Base-by-base conservation (phyloP, 2,888 invertebrate species). In the Ornithoptera priamus region DNA sequence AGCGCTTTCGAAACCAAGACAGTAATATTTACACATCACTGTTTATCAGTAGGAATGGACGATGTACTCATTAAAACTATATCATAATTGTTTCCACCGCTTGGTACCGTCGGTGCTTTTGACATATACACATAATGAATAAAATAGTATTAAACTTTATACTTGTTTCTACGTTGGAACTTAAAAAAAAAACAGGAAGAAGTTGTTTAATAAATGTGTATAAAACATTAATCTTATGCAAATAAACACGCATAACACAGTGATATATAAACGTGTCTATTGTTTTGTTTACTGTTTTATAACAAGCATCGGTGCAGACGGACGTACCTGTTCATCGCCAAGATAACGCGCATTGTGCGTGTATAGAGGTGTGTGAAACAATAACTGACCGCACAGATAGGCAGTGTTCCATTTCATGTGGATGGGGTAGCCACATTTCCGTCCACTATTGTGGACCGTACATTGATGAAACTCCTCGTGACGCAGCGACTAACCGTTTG, bases 311-410 rank as follows among this genome's bases (percentile, higher is more conserved):
- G 59, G 60, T 61, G 39, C 60, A 17, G 20, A 65, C 57, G 20
- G 61, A 17, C 60, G 46, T 61, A 62, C 56, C 62, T 69, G 59
- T 68, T 58, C 46, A 15, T 20, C 39, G 62, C 57, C 46, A 69
- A 65, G 65, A 62, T 69, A 66, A 63, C 60, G 24, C n/a, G 62
- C 66, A 63, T 61, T 64, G 67, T 67, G 56, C 39, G 46, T 53
- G 62, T 30, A 64, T n/a, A 63, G 74, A 74, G 76, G 73, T 62
- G 69, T 50, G 69, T 60, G 59, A 82, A 82, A 84, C 80, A 84
- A 83, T 82, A 79, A 81, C 79, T 78, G 79, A 79, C 77, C 78
- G 74, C 77, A 75, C 74, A 72, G 78, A 79, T 78, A 78, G 75
- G 57, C 71, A 71, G 72, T 75, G 80, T 80, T 77, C 76, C 74